phyloP scores from a whole-genome alignment of 1,140 invertebrate species.

The Brachionus calyciflorus region DNA sequence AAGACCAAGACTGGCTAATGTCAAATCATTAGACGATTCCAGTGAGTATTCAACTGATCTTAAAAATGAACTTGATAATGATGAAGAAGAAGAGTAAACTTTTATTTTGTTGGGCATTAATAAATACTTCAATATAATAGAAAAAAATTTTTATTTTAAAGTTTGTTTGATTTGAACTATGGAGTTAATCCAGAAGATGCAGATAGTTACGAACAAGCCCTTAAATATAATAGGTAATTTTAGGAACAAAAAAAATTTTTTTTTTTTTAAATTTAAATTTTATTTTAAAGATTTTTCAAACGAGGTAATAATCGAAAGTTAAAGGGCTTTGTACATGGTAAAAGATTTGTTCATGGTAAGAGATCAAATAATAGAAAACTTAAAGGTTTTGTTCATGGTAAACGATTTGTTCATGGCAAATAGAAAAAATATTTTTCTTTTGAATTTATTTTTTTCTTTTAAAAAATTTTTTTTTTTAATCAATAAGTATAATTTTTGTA shows the following conservation, averaged over 20 bases:
- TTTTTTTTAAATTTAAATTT: not conserved
- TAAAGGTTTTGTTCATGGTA: constrained; percentile 46
- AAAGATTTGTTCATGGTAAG: constrained; percentile 45
- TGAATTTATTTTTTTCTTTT: not conserved
- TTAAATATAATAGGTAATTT: not conserved
- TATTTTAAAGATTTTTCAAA: not conserved
- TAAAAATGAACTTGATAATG: not conserved
- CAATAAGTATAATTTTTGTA: too few species aligned
- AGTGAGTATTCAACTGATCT: not conserved
- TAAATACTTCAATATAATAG: not conserved
- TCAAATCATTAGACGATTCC: not conserved
- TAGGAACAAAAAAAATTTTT: not conserved
- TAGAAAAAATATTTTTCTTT: not conserved
- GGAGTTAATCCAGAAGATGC: not conserved
- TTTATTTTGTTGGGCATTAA: not conserved
- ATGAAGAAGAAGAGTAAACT: not conserved
- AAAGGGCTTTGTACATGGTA: constrained; percentile 44
- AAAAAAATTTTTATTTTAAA: not conserved
- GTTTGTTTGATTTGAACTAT: not conserved
- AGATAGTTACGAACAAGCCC: not conserved
- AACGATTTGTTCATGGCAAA: constrained; percentile 46
- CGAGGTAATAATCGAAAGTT: not conserved
- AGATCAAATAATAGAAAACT: not conserved
- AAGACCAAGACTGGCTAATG: not conserved
- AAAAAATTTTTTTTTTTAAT: too few species aligned